Percentiles rank a stretch among this genome's conserved stretches.
Conservation (phyloP, 2,888 invertebrate genomes). For the Perithous albicinctus region DNA sequence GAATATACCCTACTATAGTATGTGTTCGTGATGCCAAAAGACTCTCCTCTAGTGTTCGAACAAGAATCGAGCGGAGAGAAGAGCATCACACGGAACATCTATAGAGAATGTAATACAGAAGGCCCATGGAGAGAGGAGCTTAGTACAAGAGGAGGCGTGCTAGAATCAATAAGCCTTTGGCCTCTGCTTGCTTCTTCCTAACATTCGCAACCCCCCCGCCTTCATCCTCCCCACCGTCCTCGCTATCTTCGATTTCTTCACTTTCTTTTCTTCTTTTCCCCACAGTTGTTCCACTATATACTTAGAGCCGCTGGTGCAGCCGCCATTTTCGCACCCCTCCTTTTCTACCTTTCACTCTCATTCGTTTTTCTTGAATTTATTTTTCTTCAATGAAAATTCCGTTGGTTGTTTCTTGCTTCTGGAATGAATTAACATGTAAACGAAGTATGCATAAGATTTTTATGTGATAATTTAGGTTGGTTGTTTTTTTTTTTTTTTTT, state of each 20-base stretch:
- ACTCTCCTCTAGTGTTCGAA: conserved; percentile 21
- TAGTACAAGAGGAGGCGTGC: conserved; percentile 50
- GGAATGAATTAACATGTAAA: conserved; percentile 34
- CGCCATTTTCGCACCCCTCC: conserved; percentile 51
- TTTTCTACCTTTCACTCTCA: conserved; percentile 36
- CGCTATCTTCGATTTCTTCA: conserved; percentile 57
- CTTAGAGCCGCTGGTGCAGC: conserved; percentile 19
- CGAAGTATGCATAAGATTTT: conserved; percentile 13
- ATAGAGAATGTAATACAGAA: conserved; percentile 28
- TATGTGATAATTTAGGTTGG: neutral
- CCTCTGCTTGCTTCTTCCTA: conserved; percentile 49
- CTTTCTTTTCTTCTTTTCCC: conserved; percentile 46
- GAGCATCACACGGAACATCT: conserved; percentile 7
- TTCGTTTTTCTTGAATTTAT: conserved; percentile 50
- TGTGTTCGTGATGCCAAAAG: conserved; percentile 1
- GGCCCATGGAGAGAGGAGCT: conserved; percentile 18
- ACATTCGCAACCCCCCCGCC: conserved; percentile 31
- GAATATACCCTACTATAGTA: neutral
- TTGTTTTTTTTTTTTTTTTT: neutral
- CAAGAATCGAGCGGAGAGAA: conserved; percentile 10
- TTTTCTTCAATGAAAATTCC: conserved; percentile 8
- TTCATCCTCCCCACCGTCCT: neutral
- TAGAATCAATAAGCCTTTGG: conserved; percentile 72
- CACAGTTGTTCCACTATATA: conserved; percentile 2
- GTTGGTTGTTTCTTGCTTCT: neutral